Percentiles rank a stretch among this genome's conserved stretches.
These are phyloP conservation scores for Icerya purchasi DNA, from an alignment of 2,888 invertebrate species.

Conservation along the genomic window DNA sequence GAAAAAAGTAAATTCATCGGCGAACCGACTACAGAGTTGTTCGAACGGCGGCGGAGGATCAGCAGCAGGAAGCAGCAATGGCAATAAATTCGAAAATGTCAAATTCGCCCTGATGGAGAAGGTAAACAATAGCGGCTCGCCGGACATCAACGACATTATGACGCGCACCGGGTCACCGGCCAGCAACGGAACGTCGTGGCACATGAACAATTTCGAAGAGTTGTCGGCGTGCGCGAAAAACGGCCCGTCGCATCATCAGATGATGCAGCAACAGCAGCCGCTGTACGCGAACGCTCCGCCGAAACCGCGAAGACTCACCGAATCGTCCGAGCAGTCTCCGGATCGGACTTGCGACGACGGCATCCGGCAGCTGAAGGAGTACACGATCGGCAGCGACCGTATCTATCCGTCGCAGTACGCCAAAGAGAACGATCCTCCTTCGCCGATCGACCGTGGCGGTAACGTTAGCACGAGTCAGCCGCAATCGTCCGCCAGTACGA, in stretches of 20 bases:
- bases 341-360: not conserved
- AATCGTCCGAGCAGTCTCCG: slow-evolving; percentile 8
- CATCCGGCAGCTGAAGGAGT: not conserved
- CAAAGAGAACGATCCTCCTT: not conserved
- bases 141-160: slow-evolving; percentile 4
- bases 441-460: not conserved
- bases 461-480: not conserved
- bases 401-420: not conserved
- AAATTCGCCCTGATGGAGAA: slow-evolving; percentile 6
- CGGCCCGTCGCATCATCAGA: not conserved
- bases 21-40: not conserved
- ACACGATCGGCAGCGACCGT: not conserved
- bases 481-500: slow-evolving; percentile 5
- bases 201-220: not conserved
- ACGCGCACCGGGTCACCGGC: too few relatives aligned
- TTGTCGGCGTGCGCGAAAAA: not conserved
- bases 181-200: too few relatives aligned
- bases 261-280: slow-evolving; percentile 30
- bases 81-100: slow-evolving; percentile 6
- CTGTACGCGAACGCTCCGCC: slow-evolving; percentile 78
- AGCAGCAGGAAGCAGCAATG: too few relatives aligned
- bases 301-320: slow-evolving; percentile 48
- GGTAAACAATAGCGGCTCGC: slow-evolving; percentile 3
- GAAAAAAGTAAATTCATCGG: slow-evolving; percentile 1
- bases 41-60: not conserved